Evolutionary conservation across 2,113 vertebrate genomes (phyloP).

Genomic region (Tragelaphus scriptus): DNA sequence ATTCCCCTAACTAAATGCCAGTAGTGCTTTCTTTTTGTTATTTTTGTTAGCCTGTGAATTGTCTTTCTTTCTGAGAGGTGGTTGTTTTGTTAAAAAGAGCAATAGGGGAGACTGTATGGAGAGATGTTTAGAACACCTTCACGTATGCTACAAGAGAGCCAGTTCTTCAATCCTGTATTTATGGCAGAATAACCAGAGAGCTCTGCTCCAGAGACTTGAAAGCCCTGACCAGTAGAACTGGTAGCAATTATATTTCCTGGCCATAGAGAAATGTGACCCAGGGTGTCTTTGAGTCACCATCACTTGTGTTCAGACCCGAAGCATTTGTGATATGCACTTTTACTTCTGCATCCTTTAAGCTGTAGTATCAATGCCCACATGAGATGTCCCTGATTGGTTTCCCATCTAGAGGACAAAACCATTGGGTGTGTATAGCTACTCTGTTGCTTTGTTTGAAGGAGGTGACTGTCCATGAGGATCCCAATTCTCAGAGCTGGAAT

Average conservation of each 20-base stretch:
- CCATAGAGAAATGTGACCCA: background rate
- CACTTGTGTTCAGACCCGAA: background rate
- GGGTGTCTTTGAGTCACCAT: background rate
- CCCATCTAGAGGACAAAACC: background rate
- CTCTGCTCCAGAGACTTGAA: background rate
- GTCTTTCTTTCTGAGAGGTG: background rate
- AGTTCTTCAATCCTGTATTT: background rate
- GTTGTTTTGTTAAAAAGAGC: background rate
- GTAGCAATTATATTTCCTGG: background rate
- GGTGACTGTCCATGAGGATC: background rate
- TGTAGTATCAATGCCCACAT: rapidly evolving
- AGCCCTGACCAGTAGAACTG: background rate
- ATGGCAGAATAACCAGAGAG: background rate
- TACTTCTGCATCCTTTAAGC: background rate
- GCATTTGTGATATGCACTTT: background rate
- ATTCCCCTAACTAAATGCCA: background rate
- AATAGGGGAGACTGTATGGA: background rate
- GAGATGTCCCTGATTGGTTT: background rate
- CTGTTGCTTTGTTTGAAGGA: background rate
- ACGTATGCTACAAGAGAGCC: background rate
- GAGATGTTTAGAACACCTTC: background rate
- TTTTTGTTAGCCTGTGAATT: background rate
- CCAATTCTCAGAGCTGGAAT: background rate
- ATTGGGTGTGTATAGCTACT: background rate
- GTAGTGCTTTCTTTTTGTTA: background rate